Evolutionary conservation across 2,888 invertebrate species (phyloP).

Genomic region (Dasypolia templi): DNA sequence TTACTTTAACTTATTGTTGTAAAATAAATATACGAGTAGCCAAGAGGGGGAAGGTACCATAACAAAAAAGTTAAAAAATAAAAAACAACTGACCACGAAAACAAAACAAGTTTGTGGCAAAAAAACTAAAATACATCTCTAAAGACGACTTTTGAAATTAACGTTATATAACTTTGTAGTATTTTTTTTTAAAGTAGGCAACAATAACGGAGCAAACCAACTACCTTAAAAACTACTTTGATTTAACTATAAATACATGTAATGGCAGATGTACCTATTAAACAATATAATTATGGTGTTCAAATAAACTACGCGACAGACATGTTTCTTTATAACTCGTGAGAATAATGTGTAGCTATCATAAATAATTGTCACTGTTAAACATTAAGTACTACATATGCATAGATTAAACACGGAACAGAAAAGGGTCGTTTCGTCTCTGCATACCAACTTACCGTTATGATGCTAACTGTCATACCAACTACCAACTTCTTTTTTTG

Average conservation of each 20-base stretch:
- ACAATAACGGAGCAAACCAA: background rate
- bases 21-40: too few species aligned
- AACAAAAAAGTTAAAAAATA: too few species aligned
- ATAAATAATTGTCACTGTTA: constrained; percentile 18
- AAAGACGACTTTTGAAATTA: too few species aligned
- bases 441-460: background rate
- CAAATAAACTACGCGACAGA: background rate
- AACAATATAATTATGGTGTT: background rate
- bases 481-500: background rate
- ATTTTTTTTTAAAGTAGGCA: too few species aligned
- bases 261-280: background rate
- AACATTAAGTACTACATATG: background rate
- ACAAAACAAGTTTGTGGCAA: too few species aligned
- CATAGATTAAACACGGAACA: constrained; percentile 1
- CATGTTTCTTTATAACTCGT: constrained; percentile 8
- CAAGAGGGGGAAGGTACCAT: too few species aligned
- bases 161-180: too few species aligned
- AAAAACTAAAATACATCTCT: too few species aligned
- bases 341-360: constrained; percentile 25
- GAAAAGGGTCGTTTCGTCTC: background rate
- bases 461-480: background rate
- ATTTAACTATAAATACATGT: constrained; percentile 4
- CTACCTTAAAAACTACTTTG: constrained; percentile 5
- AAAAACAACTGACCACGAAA: too few species aligned
- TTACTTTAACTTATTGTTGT: too few species aligned